These are phyloP conservation scores for Harmothoe impar DNA, from an alignment of 2,888 invertebrate genomes.

Conservation along the genomic window DNA sequence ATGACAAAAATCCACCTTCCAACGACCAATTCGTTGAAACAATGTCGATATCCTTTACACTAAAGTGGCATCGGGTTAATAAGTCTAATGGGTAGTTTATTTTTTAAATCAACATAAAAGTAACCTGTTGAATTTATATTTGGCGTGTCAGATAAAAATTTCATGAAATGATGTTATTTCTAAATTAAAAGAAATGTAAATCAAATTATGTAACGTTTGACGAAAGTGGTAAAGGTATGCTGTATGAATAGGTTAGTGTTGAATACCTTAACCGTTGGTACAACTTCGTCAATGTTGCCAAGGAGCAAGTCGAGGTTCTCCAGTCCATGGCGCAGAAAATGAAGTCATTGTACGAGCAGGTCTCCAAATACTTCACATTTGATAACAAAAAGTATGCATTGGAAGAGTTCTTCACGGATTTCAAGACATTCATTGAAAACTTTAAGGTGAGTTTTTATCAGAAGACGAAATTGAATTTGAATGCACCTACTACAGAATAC, in stretches of 20 bases:
- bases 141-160: too few species aligned
- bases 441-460: constrained; percentile 85
- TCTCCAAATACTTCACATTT: constrained; percentile 95
- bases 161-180: too few species aligned
- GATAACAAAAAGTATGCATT: constrained; percentile 95
- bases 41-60: constrained; percentile 91
- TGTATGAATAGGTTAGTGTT: background rate
- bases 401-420: constrained; percentile 97
- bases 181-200: too few species aligned
- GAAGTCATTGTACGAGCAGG: constrained; percentile 91
- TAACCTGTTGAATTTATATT: too few species aligned
- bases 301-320: constrained; percentile 93
- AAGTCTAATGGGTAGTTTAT: too few species aligned
- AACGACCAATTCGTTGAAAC: constrained; percentile 91
- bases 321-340: constrained; percentile 97
- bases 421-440: constrained; percentile 96
- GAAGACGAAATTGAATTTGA: too few species aligned
- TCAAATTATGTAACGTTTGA: too few species aligned
- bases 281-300: constrained; percentile 90
- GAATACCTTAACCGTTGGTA: constrained; percentile 83
- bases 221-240: too few species aligned
- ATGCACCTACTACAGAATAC: background rate
- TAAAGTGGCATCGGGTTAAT: too few species aligned
- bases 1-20: constrained; percentile 85
- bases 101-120: too few species aligned